These are phyloP conservation scores for Chaetodon trifasciatus DNA, from an alignment of 2,797 vertebrate genomes.

Conservation along the genomic window DNA sequence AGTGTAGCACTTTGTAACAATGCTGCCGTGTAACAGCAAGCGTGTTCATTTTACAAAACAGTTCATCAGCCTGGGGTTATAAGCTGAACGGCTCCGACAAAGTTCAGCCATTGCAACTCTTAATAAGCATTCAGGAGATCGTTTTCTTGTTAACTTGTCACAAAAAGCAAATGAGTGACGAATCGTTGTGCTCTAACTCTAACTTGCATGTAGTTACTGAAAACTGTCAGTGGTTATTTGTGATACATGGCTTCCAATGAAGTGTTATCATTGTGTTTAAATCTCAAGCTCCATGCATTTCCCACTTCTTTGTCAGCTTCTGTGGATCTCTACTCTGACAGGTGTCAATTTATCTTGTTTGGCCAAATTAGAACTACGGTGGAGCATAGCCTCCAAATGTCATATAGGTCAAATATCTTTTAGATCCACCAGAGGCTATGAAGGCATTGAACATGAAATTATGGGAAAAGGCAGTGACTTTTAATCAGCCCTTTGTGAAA, in stretches of 20 bases:
- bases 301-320: constrained; percentile 5
- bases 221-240: neutral
- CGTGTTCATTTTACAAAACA: constrained; percentile 38
- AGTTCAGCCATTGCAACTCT: constrained; percentile 10
- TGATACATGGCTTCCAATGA: neutral
- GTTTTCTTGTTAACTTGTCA: constrained; percentile 11
- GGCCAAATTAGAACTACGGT: constrained; percentile 10
- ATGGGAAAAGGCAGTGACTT: neutral
- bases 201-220: constrained; percentile 1
- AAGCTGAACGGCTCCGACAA: constrained; percentile 10
- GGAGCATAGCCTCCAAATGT: constrained; percentile 34
- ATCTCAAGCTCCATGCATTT: constrained; percentile 11
- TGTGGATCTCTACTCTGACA: constrained; percentile 16
- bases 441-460: constrained; percentile 22
- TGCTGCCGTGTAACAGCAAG: constrained; percentile 13
- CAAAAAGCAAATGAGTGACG: constrained; percentile 15
- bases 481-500: constrained; percentile 24
- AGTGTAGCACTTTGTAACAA: constrained; percentile 18
- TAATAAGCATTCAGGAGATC: constrained; percentile 22
- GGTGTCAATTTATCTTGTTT: constrained; percentile 28
- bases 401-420: constrained; percentile 8
- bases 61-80: constrained; percentile 14
- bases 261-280: neutral
- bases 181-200: constrained; percentile 28
- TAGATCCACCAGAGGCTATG: constrained; percentile 11